Conservation (phyloP, 2,797 vertebrate genomes). For the Knipowitschia caucasica region DNA sequence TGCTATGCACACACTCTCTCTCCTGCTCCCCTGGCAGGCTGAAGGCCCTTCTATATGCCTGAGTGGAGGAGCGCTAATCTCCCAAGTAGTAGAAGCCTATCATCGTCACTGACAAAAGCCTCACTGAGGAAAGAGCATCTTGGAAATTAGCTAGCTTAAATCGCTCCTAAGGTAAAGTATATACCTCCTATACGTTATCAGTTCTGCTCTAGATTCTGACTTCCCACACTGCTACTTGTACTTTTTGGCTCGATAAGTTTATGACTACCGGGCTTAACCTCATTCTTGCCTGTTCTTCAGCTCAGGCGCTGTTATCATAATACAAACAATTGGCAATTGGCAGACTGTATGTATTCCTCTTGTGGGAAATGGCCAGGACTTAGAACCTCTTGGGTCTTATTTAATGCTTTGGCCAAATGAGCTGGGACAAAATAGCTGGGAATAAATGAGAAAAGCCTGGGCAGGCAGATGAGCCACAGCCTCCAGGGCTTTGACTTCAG, state of each 20-base stretch:
- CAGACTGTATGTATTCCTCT: constrained; percentile 53
- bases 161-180: constrained; percentile 40
- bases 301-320: constrained; percentile 51
- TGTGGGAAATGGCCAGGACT: constrained; percentile 62
- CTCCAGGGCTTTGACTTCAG: constrained; percentile 69
- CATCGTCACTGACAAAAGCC: constrained; percentile 45
- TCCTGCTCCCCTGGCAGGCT: constrained; percentile 57
- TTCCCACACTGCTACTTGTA: constrained; percentile 32
- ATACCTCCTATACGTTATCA: constrained; percentile 50
- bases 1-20: constrained; percentile 64
- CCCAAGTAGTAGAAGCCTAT: constrained; percentile 68
- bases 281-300: constrained; percentile 23
- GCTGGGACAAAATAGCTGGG: constrained; percentile 43
- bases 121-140: constrained; percentile 33
- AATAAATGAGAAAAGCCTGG: constrained; percentile 58
- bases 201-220: constrained; percentile 36
- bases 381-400: constrained; percentile 60
- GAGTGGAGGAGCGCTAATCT: constrained; percentile 79
- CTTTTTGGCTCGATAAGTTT: constrained; percentile 13
- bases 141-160: constrained; percentile 55
- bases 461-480: constrained; percentile 60
- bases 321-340: constrained; percentile 61
- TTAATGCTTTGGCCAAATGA: constrained; percentile 65
- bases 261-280: constrained; percentile 10
- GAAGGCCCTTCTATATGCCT: constrained; percentile 76